phyloP scores from a whole-genome alignment of 1,140 invertebrate species.

The Pogonomyrmex barbatus region DNA sequence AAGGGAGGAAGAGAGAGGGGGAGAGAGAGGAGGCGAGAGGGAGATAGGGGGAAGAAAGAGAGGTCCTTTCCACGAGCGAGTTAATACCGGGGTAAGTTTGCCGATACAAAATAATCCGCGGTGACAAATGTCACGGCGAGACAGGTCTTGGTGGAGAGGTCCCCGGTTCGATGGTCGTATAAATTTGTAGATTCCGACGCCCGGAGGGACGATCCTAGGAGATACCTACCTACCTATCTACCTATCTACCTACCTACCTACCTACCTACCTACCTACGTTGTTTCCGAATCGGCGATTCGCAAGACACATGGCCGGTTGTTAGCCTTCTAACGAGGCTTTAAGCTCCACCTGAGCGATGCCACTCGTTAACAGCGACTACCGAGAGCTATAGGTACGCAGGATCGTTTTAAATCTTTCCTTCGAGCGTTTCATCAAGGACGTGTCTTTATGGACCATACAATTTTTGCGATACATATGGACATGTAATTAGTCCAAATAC shows the following conservation, averaged over 20 bases:
- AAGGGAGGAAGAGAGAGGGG: background rate
- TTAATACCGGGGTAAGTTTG: constrained; percentile 42
- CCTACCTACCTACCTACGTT: constrained; percentile 17
- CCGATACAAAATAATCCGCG: constrained; percentile 59
- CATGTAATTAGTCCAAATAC: background rate
- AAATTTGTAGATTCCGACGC: constrained; percentile 70
- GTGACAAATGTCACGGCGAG: constrained; percentile 53
- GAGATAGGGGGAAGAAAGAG: background rate
- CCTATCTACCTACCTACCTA: constrained; percentile 24
- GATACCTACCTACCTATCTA: constrained; percentile 34
- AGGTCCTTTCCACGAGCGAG: constrained; percentile 27
- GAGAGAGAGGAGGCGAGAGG: background rate
- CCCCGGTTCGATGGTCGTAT: constrained; percentile 66
- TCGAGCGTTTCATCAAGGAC: constrained; percentile 11
- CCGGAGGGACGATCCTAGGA: constrained; percentile 34
- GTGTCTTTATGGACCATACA: background rate
- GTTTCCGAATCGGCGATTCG: constrained; percentile 70
- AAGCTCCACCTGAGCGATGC: constrained; percentile 76
- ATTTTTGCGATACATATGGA: background rate
- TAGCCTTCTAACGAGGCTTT: constrained; percentile 79
- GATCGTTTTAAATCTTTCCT: constrained; percentile 17
- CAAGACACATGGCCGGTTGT: constrained; percentile 77
- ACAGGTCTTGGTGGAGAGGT: constrained; percentile 17
- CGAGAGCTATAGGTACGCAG: constrained; percentile 45
- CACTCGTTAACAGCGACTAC: constrained; percentile 76